A percentile compares a stretch with the other conserved stretches of the same genome.
Conservation (phyloP, 1,140 invertebrate species). For the Drosophila bifasciata region DNA sequence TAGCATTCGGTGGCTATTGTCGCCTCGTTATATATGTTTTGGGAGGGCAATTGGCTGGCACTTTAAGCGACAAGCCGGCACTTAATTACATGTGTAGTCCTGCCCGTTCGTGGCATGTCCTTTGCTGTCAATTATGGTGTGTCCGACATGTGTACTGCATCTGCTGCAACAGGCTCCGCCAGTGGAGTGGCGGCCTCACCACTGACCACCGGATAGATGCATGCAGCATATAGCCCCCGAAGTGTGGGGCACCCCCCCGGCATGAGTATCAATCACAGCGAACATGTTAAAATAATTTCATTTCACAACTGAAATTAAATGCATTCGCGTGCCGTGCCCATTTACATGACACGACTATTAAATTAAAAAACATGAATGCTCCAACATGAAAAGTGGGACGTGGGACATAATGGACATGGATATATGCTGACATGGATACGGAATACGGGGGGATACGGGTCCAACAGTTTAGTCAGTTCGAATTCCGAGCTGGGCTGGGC, state of each 20-base stretch:
- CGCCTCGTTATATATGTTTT: slow-evolving; percentile 51
- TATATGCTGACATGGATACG: slow-evolving; percentile 1
- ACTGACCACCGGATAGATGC: neutral
- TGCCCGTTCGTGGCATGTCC: slow-evolving; percentile 42
- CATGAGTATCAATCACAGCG: slow-evolving; percentile 65
- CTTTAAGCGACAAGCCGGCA: slow-evolving; percentile 63
- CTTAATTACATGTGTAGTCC: slow-evolving; percentile 71
- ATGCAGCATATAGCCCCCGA: too few relatives aligned
- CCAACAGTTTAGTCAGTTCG: slow-evolving; percentile 70
- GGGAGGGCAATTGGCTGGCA: slow-evolving; percentile 55
- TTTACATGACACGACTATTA: slow-evolving; percentile 82
- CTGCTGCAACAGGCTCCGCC: slow-evolving; percentile 10
- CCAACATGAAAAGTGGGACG: slow-evolving; percentile 18
- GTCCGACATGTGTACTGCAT: slow-evolving; percentile 62
- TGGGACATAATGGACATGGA: neutral
- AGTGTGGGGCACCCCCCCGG: too few relatives aligned
- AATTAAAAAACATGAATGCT: slow-evolving; percentile 80
- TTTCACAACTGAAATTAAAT: slow-evolving; percentile 74
- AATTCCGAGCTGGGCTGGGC: too few relatives aligned
- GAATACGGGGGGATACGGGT: neutral
- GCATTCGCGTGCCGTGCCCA: slow-evolving; percentile 65
- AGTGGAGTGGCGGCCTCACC: neutral
- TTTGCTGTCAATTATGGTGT: slow-evolving; percentile 73
- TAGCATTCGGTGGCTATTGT: slow-evolving; percentile 40
- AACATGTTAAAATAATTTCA: slow-evolving; percentile 77